phyloP scores from a whole-genome alignment of 1,140 invertebrate species.

The Psix sp. region DNA sequence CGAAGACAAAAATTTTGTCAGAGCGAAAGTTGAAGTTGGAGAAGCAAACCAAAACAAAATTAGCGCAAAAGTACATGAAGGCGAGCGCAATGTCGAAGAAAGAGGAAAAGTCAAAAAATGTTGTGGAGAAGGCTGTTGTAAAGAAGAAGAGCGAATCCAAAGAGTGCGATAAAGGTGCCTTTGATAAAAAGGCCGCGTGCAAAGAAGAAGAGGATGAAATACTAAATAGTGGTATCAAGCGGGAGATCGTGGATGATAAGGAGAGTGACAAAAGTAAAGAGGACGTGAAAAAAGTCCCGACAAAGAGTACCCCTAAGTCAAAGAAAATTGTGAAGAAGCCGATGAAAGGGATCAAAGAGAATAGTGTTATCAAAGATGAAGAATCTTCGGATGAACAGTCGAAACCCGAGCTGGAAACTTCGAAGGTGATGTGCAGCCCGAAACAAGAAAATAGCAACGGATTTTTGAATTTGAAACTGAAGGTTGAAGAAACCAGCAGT shows the following conservation, averaged over 20 bases:
- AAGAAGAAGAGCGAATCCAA: constrained; percentile 69
- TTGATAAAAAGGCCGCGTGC: constrained; percentile 63
- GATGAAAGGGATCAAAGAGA: constrained; percentile 65
- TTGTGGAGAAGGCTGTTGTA: constrained; percentile 68
- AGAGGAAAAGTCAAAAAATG: constrained; percentile 67
- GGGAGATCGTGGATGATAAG: constrained; percentile 67
- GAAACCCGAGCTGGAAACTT: constrained; percentile 55
- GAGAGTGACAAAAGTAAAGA: constrained; percentile 70
- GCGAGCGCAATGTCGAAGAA: constrained; percentile 66
- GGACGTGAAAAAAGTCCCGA: constrained; percentile 60
- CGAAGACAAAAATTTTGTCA: constrained; percentile 59
- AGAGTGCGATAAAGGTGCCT: constrained; percentile 64
- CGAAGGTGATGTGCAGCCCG: constrained; percentile 37
- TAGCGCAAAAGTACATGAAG: constrained; percentile 67
- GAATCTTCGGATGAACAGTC: constrained; percentile 67
- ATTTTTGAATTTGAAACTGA: constrained; percentile 63
- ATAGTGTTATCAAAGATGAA: constrained; percentile 64
- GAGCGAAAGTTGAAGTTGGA: constrained; percentile 68
- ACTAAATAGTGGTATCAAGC: constrained; percentile 63
- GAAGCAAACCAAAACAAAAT: constrained; percentile 71
- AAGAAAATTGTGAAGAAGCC: constrained; percentile 68
- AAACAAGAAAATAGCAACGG: constrained; percentile 61
- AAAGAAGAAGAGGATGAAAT: constrained; percentile 61
- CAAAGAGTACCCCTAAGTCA: constrained; percentile 61
- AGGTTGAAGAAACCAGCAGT: constrained; percentile 66